phyloP scores from a whole-genome alignment of 2,113 vertebrate species.

The Hepsetus odoe region DNA sequence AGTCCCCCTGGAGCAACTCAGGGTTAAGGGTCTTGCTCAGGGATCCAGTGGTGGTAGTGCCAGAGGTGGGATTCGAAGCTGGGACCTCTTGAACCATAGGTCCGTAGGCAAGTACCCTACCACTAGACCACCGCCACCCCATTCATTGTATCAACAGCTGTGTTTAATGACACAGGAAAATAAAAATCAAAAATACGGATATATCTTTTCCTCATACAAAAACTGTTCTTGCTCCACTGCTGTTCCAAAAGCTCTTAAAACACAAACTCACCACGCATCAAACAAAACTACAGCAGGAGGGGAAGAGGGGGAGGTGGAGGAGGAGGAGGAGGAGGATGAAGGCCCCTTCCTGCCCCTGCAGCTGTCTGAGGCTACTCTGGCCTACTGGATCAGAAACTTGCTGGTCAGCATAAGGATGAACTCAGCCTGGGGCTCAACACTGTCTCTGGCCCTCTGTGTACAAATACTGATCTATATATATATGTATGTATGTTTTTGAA shows the following conservation, averaged over 20 bases:
- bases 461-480: not conserved
- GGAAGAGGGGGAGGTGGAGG: slow-evolving; percentile 12
- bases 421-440: slow-evolving; percentile 24
- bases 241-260: slow-evolving; percentile 35
- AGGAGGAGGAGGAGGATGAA: slow-evolving; percentile 28
- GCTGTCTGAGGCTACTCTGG: slow-evolving; percentile 43
- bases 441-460: slow-evolving; percentile 31
- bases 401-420: not conserved
- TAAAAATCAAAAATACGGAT: no score
- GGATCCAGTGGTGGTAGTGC: no score
- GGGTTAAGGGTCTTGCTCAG: no score
- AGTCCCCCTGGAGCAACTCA: no score
- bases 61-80: no score
- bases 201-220: no score
- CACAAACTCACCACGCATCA: slow-evolving; percentile 44
- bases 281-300: slow-evolving; percentile 17
- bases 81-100: no score
- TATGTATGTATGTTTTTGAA: not conserved
- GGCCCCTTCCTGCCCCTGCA: slow-evolving; percentile 48
- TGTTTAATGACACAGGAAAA: no score
- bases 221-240: not conserved
- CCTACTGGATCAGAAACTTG: not conserved
- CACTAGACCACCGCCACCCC: no score
- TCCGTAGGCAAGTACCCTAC: no score
- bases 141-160: no score